Conservation (phyloP, 2,888 invertebrate genomes). For the Eupithecia vulgata region DNA sequence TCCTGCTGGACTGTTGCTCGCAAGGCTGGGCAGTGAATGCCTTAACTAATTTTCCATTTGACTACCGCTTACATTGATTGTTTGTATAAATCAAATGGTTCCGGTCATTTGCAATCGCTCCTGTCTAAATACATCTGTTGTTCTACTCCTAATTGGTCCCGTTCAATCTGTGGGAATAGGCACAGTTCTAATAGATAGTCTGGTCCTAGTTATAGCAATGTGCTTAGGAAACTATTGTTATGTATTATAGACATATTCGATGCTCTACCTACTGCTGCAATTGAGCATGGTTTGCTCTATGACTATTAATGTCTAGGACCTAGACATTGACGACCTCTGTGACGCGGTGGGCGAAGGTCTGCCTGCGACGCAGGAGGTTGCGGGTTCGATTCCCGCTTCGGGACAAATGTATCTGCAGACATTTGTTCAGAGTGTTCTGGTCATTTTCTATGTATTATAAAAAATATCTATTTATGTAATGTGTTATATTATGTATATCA, state of each 20-base stretch:
- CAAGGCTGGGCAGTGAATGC: not conserved
- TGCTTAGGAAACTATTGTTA: not conserved
- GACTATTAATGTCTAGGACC: too few species aligned
- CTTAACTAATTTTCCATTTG: constrained; percentile 1
- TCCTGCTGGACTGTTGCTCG: too few species aligned
- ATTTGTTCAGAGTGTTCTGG: too few species aligned
- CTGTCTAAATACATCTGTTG: constrained; percentile 44
- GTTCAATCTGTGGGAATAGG: constrained; percentile 48
- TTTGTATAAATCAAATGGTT: constrained; percentile 76
- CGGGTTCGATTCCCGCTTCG: too few species aligned
- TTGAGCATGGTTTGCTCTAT: not conserved
- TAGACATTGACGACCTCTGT: too few species aligned
- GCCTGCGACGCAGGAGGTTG: too few species aligned
- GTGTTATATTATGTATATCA: too few species aligned
- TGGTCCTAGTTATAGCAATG: not conserved
- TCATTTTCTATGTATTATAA: too few species aligned
- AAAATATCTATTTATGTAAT: too few species aligned
- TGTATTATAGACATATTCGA: not conserved
- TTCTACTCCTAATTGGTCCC: constrained; percentile 40
- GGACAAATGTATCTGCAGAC: too few species aligned
- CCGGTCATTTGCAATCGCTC: constrained; percentile 57
- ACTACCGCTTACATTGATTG: constrained; percentile 54
- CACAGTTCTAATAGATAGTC: constrained; percentile 42
- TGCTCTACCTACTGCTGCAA: not conserved
- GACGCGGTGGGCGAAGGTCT: too few species aligned